These are phyloP conservation scores for Aldabrachelys gigantea DNA, from an alignment of 2,113 vertebrate species.

Conservation along the genomic window DNA sequence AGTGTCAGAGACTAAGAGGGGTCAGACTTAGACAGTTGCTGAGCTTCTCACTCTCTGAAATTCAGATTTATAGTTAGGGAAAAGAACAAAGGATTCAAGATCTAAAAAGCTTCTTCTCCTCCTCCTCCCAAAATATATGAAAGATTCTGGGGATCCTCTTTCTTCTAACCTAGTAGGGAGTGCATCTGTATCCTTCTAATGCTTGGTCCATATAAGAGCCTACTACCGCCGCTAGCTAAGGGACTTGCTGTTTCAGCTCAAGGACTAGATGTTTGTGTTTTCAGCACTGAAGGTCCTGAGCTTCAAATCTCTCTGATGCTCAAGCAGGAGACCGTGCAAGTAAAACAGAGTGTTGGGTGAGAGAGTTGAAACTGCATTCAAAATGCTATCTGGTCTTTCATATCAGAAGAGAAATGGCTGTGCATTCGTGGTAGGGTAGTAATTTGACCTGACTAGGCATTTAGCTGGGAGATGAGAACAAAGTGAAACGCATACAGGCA, in stretches of 20 bases:
- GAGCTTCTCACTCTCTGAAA: neutral
- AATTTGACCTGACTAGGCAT: accelerated
- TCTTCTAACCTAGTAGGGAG: accelerated
- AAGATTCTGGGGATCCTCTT: neutral
- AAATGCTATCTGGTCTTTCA: neutral
- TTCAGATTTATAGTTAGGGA: neutral
- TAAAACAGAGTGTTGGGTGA: neutral
- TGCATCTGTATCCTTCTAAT: neutral
- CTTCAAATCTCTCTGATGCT: neutral
- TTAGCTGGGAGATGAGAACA: neutral
- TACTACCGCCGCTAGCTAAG: neutral
- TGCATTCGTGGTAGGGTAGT: neutral
- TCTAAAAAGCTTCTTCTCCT: neutral
- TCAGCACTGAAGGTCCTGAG: accelerated
- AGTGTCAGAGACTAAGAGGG: neutral
- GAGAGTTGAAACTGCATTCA: accelerated
- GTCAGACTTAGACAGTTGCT: neutral
- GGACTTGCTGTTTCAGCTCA: neutral
- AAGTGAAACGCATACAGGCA: neutral
- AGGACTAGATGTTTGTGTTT: neutral
- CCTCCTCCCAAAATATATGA: neutral
- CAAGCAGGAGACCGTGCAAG: accelerated
- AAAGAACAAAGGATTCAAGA: neutral
- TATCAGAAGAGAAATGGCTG: neutral
- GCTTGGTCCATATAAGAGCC: accelerated